Percentiles rank a stretch among this genome's conserved stretches.
These are phyloP conservation scores for Sylvilagus floridanus DNA, from an alignment of 2,797 vertebrate species.

Conservation along the genomic window DNA sequence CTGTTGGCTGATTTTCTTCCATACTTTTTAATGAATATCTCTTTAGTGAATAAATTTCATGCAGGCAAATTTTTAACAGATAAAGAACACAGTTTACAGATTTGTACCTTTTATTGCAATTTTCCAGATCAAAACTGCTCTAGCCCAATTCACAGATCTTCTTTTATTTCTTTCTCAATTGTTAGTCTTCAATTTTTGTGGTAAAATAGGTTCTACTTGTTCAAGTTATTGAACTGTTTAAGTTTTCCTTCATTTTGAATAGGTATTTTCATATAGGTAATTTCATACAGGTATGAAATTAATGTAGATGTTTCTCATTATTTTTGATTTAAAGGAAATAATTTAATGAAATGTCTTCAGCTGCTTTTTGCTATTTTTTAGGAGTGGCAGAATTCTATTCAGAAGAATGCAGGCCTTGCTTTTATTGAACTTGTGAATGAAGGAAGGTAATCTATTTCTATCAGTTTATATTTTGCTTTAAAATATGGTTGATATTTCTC, in stretches of 20 bases:
- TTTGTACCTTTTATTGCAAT: conserved; percentile 18
- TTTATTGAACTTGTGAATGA: conserved; percentile 99
- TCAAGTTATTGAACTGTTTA: background rate
- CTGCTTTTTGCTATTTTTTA: conserved; percentile 80
- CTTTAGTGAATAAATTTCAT: conserved; percentile 10
- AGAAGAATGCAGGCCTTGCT: conserved; percentile 98
- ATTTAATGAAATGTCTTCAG: conserved; percentile 48
- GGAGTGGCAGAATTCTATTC: conserved; percentile 99
- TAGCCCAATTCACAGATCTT: conserved; percentile 11
- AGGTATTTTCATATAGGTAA: background rate
- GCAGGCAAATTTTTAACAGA: conserved; percentile 32
- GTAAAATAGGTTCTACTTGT: background rate
- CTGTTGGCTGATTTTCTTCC: background rate
- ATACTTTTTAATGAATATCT: conserved; percentile 21
- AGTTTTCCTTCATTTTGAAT: conserved; percentile 28
- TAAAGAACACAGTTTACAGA: conserved; percentile 15
- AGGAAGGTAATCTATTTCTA: conserved; percentile 93
- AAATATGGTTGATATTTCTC: background rate
- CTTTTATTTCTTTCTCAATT: background rate
- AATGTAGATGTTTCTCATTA: conserved; percentile 10
- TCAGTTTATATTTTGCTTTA: conserved; percentile 50
- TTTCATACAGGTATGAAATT: background rate
- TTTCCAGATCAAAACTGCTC: conserved; percentile 4
- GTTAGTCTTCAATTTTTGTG: background rate
- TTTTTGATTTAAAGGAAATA: conserved; percentile 43